phyloP scores from a whole-genome alignment of 2,113 vertebrate species.

The Pycnonotus jocosus region DNA sequence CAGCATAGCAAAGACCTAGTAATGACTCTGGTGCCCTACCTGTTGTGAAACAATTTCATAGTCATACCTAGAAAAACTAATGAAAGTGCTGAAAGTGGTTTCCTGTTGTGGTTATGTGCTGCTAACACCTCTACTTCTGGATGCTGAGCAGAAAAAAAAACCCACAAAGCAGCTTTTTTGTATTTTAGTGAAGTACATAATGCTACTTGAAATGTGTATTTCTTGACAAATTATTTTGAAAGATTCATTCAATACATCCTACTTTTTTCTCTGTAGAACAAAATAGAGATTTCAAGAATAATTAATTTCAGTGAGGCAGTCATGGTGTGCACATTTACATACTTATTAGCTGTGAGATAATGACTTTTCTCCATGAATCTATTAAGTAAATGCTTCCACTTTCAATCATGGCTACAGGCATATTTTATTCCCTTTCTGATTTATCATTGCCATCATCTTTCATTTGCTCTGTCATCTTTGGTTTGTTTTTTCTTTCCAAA shows the following conservation, averaged over 20 bases:
- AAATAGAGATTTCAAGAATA: background rate
- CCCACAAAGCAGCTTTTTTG: background rate
- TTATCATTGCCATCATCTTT: background rate
- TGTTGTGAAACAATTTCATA: background rate
- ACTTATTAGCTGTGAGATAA: background rate
- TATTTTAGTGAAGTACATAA: background rate
- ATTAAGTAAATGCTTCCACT: background rate
- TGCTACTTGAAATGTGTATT: background rate
- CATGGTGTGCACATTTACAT: background rate
- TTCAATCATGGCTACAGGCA: background rate
- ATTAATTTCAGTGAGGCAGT: background rate
- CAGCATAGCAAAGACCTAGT: background rate
- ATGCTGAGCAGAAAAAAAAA: background rate
- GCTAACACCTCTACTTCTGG: background rate
- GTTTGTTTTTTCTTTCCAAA: background rate
- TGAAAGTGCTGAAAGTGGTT: constrained; percentile 12
- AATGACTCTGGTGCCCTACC: background rate
- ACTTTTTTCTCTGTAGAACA: background rate
- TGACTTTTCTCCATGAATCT: background rate
- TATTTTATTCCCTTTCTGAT: background rate
- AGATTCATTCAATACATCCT: background rate
- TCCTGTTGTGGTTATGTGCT: background rate
- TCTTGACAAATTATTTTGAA: background rate
- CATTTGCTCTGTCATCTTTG: background rate
- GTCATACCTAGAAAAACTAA: background rate